phyloP scores from a whole-genome alignment of 2,888 invertebrate species.

The Formica aserva region DNA sequence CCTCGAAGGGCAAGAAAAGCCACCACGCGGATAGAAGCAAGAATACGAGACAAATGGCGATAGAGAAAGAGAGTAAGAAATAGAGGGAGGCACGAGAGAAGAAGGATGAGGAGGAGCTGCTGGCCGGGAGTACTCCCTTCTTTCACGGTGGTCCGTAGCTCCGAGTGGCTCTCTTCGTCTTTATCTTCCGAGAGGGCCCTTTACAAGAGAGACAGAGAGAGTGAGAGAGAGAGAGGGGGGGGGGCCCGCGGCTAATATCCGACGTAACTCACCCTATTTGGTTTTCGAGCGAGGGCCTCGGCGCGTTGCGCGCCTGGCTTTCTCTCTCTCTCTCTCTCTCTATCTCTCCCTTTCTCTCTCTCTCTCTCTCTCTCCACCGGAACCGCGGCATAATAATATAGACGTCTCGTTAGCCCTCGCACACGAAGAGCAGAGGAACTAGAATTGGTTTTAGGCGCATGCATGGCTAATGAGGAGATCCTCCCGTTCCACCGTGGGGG shows the following conservation, averaged over 20 bases:
- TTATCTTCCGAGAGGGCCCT: conserved; percentile 75
- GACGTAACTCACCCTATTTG: conserved; percentile 71
- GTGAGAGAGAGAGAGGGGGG: background rate
- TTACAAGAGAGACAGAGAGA: conserved; percentile 62
- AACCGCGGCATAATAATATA: conserved; percentile 82
- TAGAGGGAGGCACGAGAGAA: conserved; percentile 59
- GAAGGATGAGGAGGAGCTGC: conserved; percentile 76
- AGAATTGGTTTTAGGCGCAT: conserved; percentile 82
- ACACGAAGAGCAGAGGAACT: conserved; percentile 68
- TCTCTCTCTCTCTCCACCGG: conserved; percentile 13
- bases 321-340: conserved; percentile 40
- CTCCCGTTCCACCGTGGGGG: conserved; percentile 59
- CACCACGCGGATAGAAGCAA: conserved; percentile 50
- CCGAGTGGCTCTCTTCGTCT: conserved; percentile 78
- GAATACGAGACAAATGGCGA: conserved; percentile 49
- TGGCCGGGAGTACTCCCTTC: conserved; percentile 78
- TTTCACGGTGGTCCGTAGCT: conserved; percentile 83
- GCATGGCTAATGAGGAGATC: conserved; percentile 82
- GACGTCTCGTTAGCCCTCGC: conserved; percentile 83
- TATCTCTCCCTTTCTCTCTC: conserved; percentile 25
- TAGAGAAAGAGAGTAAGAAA: conserved; percentile 36
- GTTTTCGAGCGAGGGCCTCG: conserved; percentile 66
- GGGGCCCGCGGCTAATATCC: conserved; percentile 78
- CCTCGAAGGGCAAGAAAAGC: conserved; percentile 77
- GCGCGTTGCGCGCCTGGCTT: conserved; percentile 60